Base-by-base conservation (phyloP, 2,113 vertebrate species). In the Tautogolabrus adspersus region DNA sequence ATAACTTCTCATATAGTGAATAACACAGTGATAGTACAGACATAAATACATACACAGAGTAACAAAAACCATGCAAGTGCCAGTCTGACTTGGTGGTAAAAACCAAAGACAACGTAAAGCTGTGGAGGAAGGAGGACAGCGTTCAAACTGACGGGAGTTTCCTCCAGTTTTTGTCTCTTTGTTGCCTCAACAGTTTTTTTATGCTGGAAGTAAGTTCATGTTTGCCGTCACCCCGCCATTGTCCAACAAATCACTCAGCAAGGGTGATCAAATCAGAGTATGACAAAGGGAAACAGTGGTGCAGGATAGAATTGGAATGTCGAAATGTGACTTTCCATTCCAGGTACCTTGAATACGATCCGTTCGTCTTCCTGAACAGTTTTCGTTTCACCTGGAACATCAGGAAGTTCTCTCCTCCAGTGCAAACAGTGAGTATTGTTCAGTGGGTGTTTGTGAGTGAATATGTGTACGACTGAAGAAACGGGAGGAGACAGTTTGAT, bases 1-100 rank as follows among this genome's bases (percentile, higher is more conserved):
- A 83, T 79, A 80, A 82, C 69, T 52, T 86, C 65, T 77, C 30
- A 18, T 89, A 90, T 88, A 82, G 72, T 71, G 81, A 86, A 72
- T 87, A 84, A 88, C 87, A 89, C 88, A 88, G 86, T 86, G 81
- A 90, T 77, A 84, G 77, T 82, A 90, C 75, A 87, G 75, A 89
- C 84, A 89, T 85, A 88, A 87, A 89, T 84, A 89, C 78, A 84
- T 47, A 88, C 72, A 87, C 42, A 70, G 47, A 72, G 77, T 62
- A 85, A 90, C 73, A 81, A 73, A 82, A 87, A 88, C 73, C 88
- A 92, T 90, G 86, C 83, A 88, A 60, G 72, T 81, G 85, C 19
- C 70, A 84, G 83, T 68, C 72, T 70, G 83, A 76, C 67, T 58
- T 68, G 71, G 72, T 58, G 61, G 42, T 64, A 63, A 44, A 30